Percentiles rank a stretch among this genome's conserved stretches.
Conservation (phyloP, 2,113 vertebrate genomes). For the Thunnus maccoyii region DNA sequence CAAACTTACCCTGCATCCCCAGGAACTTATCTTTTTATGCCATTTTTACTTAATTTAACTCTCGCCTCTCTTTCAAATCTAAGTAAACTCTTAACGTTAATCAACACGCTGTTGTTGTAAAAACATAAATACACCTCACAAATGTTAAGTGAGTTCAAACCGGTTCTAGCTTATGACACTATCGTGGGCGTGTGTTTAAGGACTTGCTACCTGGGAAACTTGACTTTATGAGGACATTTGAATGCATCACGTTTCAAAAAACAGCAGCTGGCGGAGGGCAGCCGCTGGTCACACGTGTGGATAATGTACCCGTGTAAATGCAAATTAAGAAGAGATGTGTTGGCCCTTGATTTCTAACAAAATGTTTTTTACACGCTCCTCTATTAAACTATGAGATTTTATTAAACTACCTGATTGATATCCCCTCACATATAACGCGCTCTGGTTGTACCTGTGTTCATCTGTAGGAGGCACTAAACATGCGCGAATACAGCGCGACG, state of each 20-base stretch:
- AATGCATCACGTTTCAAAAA: conserved; percentile 49
- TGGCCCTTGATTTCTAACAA: not conserved
- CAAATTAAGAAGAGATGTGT: not conserved
- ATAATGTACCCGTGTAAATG: not conserved
- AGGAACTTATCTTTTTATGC: not conserved
- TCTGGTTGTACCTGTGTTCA: not conserved
- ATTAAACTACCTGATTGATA: not conserved
- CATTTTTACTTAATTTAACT: no score
- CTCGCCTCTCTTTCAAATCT: not conserved
- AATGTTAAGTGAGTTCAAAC: not conserved
- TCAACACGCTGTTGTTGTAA: not conserved
- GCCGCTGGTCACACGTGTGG: conserved; percentile 25
- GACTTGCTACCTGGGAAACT: accelerated
- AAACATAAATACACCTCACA: not conserved
- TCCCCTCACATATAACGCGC: not conserved
- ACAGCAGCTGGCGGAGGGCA: conserved; percentile 48
- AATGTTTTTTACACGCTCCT: accelerated
- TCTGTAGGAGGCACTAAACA: conserved; percentile 37
- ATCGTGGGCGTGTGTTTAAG: no score
- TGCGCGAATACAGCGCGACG: no score
- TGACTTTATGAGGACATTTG: conserved; percentile 4
- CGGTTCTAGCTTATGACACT: not conserved
- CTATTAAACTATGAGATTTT: not conserved
- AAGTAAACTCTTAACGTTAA: not conserved
- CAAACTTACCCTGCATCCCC: not conserved